phyloP scores from a whole-genome alignment of 1,140 invertebrate species.

The Lepidostoma basale region DNA sequence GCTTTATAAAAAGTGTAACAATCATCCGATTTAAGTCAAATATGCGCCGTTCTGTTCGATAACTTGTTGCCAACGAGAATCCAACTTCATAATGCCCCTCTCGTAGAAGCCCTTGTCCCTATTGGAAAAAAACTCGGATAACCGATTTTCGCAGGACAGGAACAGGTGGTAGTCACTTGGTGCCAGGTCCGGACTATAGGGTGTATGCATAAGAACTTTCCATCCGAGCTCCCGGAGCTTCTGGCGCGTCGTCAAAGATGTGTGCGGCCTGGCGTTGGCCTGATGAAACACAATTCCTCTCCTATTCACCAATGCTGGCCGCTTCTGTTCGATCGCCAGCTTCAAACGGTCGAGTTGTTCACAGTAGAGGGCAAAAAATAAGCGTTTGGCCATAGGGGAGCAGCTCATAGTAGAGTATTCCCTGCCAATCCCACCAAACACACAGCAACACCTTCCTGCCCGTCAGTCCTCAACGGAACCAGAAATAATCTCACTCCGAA shows the following conservation, averaged over 20 bases:
- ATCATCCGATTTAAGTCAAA: slow-evolving; percentile 10
- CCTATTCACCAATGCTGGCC: slow-evolving; percentile 3
- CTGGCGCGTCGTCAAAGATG: slow-evolving; percentile 10
- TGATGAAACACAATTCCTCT: slow-evolving; percentile 12
- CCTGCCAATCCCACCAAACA: slow-evolving; percentile 5
- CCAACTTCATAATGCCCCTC: slow-evolving; percentile 10
- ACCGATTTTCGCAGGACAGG: too few relatives aligned
- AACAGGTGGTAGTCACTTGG: not conserved
- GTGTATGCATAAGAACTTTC: slow-evolving; percentile 1
- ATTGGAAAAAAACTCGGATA: slow-evolving; percentile 2
- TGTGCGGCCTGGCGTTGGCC: slow-evolving; percentile 4
- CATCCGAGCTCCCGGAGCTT: slow-evolving; percentile 4
- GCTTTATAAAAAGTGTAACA: slow-evolving; percentile 12
- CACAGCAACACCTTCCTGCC: slow-evolving; percentile 8
- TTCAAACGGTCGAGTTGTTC: slow-evolving; percentile 6
- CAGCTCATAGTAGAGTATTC: not conserved
- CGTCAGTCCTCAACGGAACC: slow-evolving; percentile 12
- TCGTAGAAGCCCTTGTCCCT: slow-evolving; percentile 7
- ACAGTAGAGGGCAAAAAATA: too few relatives aligned
- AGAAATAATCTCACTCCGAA: too few relatives aligned
- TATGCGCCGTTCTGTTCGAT: slow-evolving; percentile 10
- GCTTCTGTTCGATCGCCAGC: slow-evolving; percentile 8
- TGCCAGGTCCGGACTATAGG: not conserved
- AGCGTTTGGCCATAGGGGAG: too few relatives aligned
- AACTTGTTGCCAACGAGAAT: not conserved